These are phyloP conservation scores for Pediacus dermestoides DNA, from an alignment of 2,888 invertebrate species.

Conservation along the genomic window DNA sequence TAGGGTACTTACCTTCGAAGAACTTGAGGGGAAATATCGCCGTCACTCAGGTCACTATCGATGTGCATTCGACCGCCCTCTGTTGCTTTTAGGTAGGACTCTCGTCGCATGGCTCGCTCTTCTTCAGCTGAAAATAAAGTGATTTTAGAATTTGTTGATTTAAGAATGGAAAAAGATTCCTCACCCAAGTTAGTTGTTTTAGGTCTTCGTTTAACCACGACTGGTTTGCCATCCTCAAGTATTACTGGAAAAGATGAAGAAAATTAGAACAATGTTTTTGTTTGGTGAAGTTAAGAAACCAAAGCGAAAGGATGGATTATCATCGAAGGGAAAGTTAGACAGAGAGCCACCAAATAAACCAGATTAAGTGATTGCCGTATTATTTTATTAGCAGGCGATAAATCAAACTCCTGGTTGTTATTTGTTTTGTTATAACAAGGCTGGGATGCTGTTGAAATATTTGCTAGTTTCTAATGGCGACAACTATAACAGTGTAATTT, in stretches of 20 bases:
- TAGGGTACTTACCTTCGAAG: conserved; percentile 63
- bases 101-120: conserved; percentile 80
- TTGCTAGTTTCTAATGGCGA: too few relatives aligned
- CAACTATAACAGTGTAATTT: too few relatives aligned
- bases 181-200: conserved; percentile 50
- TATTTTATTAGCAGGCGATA: too few relatives aligned
- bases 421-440: too few relatives aligned
- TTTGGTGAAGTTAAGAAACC: too few relatives aligned
- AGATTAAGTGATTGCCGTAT: too few relatives aligned
- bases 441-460: too few relatives aligned
- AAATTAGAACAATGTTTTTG: conserved; percentile 8
- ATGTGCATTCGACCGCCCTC: conserved; percentile 73
- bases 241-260: conserved; percentile 4
- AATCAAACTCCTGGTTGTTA: too few relatives aligned
- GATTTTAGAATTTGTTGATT: too few relatives aligned
- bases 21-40: conserved; percentile 55
- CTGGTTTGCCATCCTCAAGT: conserved; percentile 40
- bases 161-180: conserved; percentile 29
- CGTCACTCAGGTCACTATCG: conserved; percentile 66
- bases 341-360: too few relatives aligned
- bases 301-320: too few relatives aligned
- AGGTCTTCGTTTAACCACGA: conserved; percentile 47
- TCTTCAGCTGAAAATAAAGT: conserved; percentile 68
- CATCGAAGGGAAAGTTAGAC: too few relatives aligned
- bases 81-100: conserved; percentile 93